Percentiles rank a stretch among this genome's conserved stretches.
phyloP scores from a whole-genome alignment of 2,888 invertebrate species.

The Pycnomerus fuliginosus region DNA sequence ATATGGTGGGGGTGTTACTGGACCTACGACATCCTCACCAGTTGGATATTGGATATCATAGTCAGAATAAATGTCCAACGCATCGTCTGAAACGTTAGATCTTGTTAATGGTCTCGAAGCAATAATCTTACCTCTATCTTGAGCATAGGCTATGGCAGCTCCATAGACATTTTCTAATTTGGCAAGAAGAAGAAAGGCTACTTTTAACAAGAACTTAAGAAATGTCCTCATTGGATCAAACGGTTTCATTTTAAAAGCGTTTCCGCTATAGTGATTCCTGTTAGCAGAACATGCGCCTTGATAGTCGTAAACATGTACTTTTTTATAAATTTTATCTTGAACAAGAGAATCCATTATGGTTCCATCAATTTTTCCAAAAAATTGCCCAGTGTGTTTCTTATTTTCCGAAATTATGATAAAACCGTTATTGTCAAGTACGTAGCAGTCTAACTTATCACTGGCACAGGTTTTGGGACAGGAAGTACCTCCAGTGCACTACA shows the following conservation, averaged over 20 bases:
- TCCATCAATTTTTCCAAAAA: slow-evolving; percentile 93
- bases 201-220: slow-evolving; percentile 57
- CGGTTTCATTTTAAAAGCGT: slow-evolving; percentile 52
- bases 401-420: slow-evolving; percentile 90
- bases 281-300: slow-evolving; percentile 81
- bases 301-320: slow-evolving; percentile 83
- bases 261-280: slow-evolving; percentile 64
- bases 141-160: slow-evolving; percentile 51
- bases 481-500: slow-evolving; percentile 68
- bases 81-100: slow-evolving; percentile 20
- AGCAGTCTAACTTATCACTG: slow-evolving; percentile 86
- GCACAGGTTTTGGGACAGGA: slow-evolving; percentile 83
- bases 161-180: slow-evolving; percentile 53
- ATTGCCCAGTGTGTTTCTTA: slow-evolving; percentile 82
- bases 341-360: slow-evolving; percentile 93
- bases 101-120: not conserved
- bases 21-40: slow-evolving; percentile 40
- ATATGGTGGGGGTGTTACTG: slow-evolving; percentile 50
- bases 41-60: slow-evolving; percentile 33
- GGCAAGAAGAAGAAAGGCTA: slow-evolving; percentile 56
- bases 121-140: slow-evolving; percentile 54
- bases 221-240: slow-evolving; percentile 59
- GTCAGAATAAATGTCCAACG: slow-evolving; percentile 31
- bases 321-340: slow-evolving; percentile 86
- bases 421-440: slow-evolving; percentile 91